Percentiles rank a stretch among this genome's conserved stretches.
Conservation (phyloP, 2,797 vertebrate species). For the Xenops minutus region DNA sequence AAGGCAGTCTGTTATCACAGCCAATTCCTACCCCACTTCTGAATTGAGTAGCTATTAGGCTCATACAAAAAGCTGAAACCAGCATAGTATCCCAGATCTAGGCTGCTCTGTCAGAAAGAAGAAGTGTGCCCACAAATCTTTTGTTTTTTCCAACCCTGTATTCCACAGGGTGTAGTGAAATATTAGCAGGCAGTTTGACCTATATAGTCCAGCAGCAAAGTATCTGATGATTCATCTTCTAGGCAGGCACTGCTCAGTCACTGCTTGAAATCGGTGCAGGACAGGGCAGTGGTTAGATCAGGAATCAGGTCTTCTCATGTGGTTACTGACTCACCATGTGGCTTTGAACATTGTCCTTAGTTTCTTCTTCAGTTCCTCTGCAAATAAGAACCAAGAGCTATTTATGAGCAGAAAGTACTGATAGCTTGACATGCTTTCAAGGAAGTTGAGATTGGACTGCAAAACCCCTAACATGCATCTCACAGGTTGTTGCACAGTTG, state of each 20-base stretch:
- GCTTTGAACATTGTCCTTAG: background rate
- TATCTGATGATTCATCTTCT: background rate
- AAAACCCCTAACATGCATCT: background rate
- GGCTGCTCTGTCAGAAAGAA: background rate
- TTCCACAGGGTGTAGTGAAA: background rate
- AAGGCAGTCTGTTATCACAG: background rate
- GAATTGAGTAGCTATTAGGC: background rate
- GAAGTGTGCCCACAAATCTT: background rate
- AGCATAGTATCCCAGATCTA: background rate
- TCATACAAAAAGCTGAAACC: background rate
- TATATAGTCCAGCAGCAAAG: background rate
- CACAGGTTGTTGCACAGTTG: background rate
- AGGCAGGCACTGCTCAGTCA: background rate
- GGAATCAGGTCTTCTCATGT: background rate
- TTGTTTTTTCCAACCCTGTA: background rate
- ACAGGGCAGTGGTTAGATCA: background rate
- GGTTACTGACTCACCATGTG: background rate
- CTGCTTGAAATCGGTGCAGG: background rate
- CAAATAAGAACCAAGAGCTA: background rate
- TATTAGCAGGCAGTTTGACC: background rate
- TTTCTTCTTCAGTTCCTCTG: background rate
- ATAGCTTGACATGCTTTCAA: background rate
- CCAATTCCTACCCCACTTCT: background rate
- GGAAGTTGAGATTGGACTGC: background rate
- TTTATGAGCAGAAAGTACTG: background rate